Evolutionary conservation across 2,797 vertebrate species (phyloP).

Genomic region (Muraenolepis orangiensis): DNA sequence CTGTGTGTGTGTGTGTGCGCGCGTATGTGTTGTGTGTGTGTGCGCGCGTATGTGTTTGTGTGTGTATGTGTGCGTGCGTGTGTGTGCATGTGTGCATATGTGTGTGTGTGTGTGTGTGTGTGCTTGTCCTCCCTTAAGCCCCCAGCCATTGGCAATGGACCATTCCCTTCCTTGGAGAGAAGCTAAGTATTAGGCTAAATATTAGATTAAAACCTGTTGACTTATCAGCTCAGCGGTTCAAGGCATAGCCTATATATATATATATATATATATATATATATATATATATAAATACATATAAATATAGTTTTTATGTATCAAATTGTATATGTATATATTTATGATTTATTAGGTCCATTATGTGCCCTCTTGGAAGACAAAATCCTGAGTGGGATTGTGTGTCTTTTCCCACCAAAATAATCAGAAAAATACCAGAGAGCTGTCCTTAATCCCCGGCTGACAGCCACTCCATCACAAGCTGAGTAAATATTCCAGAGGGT

Average conservation of each 20-base stretch:
- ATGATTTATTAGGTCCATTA: background rate
- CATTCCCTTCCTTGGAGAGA: conserved; percentile 3
- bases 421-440: conserved; percentile 1
- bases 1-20: conserved; percentile 15
- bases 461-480: conserved; percentile 44
- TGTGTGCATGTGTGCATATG: background rate
- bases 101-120: background rate
- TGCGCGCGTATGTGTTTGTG: conserved; percentile 18
- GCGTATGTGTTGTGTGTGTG: conserved; percentile 14
- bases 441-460: conserved; percentile 34
- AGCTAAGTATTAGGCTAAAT: background rate
- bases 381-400: conserved; percentile 14
- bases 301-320: background rate
- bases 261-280: too few relatives aligned
- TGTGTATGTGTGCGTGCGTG: background rate
- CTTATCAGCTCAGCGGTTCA: conserved; percentile 49
- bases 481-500: conserved; percentile 54
- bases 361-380: background rate
- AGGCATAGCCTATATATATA: conserved; percentile 15
- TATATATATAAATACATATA: too few relatives aligned
- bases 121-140: conserved; percentile 3
- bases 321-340: background rate
- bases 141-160: conserved; percentile 22
- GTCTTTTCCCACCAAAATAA: conserved; percentile 22
- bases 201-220: conserved; percentile 23